A percentile compares a stretch with the other conserved stretches of the same genome.
phyloP scores from a whole-genome alignment of 1,140 invertebrate genomes.

The Fragariocoptes setiger region DNA sequence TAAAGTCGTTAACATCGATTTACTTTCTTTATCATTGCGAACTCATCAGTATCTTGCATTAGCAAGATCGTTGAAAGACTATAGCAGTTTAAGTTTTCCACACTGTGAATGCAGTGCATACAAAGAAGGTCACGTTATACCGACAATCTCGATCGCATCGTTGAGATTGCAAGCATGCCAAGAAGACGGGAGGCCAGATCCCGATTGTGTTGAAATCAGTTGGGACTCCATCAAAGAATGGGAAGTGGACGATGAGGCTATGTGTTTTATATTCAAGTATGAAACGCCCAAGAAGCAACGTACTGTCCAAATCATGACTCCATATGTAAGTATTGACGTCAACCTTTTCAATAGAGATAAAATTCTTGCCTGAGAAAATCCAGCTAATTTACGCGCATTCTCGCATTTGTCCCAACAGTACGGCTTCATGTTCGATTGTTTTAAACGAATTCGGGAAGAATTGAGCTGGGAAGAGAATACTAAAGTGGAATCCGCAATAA shows the following conservation, averaged over 20 bases:
- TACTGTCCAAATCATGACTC: constrained; percentile 58
- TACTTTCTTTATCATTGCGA: neutral
- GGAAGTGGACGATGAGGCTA: constrained; percentile 61
- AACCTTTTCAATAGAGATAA: constrained; percentile 1
- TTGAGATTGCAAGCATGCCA: constrained; percentile 59
- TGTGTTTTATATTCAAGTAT: constrained; percentile 61
- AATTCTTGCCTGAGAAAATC: constrained; percentile 3
- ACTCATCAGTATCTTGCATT: constrained; percentile 37
- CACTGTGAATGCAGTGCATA: constrained; percentile 75
- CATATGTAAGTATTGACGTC: constrained; percentile 38
- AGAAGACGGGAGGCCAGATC: constrained; percentile 49
- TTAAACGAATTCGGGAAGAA: constrained; percentile 70
- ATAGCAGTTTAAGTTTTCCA: constrained; percentile 67
- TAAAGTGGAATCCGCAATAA: too few relatives aligned
- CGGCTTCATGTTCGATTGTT: constrained; percentile 65
- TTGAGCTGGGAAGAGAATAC: constrained; percentile 15
- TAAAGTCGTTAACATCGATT: neutral
- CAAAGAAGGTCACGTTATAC: constrained; percentile 62
- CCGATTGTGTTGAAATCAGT: constrained; percentile 34
- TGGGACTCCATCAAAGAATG: constrained; percentile 49
- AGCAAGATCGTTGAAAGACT: constrained; percentile 51
- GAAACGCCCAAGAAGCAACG: constrained; percentile 38
- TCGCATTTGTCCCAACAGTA: constrained; percentile 34
- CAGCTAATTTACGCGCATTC: constrained; percentile 3
- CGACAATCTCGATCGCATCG: constrained; percentile 32